Evolutionary conservation across 2,888 invertebrate species (phyloP).

Genomic region (Cephalotes varians): DNA sequence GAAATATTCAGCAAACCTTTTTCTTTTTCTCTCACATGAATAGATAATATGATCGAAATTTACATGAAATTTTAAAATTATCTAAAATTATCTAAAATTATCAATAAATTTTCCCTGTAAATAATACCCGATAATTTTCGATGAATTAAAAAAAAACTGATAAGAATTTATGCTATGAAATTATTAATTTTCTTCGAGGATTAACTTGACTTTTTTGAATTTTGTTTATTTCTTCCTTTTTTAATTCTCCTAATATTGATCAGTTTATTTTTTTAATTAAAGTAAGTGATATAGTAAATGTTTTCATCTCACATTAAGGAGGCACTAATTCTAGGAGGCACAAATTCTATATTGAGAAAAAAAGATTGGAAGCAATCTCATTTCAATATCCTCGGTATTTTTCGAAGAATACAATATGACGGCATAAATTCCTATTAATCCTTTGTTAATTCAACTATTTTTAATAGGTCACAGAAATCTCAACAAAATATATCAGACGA

Average conservation of each 20-base stretch:
- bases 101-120: constrained; percentile 18
- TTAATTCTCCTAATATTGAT: background rate
- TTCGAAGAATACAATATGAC: background rate
- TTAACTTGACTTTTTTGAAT: background rate
- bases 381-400: background rate
- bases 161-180: background rate
- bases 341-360: background rate
- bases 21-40: background rate
- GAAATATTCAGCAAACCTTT: background rate
- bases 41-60: background rate
- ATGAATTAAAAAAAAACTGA: background rate
- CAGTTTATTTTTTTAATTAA: background rate
- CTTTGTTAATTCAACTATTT: background rate
- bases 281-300: background rate
- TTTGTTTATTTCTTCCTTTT: background rate
- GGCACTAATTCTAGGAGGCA: too few relatives aligned
- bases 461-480: background rate
- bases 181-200: background rate
- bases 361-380: background rate
- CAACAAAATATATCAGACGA: constrained; percentile 17
- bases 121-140: background rate
- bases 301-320: background rate
- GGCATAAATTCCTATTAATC: background rate
- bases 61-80: background rate
- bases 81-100: background rate